Conservation (phyloP, 2,888 invertebrate genomes). For the Leucophenga maculata region DNA sequence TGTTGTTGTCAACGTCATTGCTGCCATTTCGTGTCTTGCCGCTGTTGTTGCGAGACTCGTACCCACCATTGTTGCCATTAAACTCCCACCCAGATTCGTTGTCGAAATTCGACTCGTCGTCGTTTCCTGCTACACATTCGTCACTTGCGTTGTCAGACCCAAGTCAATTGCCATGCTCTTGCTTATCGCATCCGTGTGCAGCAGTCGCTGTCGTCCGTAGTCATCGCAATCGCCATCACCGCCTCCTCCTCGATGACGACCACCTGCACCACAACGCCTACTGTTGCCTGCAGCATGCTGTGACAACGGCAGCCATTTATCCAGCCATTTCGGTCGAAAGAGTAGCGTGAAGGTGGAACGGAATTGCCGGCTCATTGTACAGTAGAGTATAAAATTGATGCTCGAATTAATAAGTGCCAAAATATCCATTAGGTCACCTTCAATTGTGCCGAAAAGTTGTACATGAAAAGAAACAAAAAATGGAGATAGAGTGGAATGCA, state of each 20-base stretch:
- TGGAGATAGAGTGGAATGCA: slow-evolving; percentile 32
- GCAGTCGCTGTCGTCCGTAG: slow-evolving; percentile 54
- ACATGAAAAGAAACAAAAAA: neutral
- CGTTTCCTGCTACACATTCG: slow-evolving; percentile 72
- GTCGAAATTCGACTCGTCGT: neutral
- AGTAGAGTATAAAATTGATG: slow-evolving; percentile 95
- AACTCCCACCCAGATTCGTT: slow-evolving; percentile 39
- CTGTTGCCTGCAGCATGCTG: slow-evolving; percentile 65
- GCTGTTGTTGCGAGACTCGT: neutral
- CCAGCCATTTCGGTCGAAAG: slow-evolving; percentile 79
- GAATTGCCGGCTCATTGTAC: slow-evolving; percentile 95
- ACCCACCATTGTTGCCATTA: slow-evolving; percentile 27
- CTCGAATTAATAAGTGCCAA: slow-evolving; percentile 92
- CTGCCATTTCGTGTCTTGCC: neutral
- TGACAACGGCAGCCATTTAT: slow-evolving; percentile 71
- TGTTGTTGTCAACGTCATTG: slow-evolving; percentile 33
- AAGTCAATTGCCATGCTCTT: slow-evolving; percentile 61
- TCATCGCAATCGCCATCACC: slow-evolving; percentile 45
- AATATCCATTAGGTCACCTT: slow-evolving; percentile 89
- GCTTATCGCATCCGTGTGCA: slow-evolving; percentile 61
- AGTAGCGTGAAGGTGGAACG: slow-evolving; percentile 84
- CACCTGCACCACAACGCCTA: slow-evolving; percentile 40
- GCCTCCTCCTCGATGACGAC: slow-evolving; percentile 28
- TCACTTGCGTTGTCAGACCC: slow-evolving; percentile 70
- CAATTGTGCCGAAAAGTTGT: too few relatives aligned